phyloP scores from a whole-genome alignment of 2,113 vertebrate species.

The Gnathonemus longibarbis region DNA sequence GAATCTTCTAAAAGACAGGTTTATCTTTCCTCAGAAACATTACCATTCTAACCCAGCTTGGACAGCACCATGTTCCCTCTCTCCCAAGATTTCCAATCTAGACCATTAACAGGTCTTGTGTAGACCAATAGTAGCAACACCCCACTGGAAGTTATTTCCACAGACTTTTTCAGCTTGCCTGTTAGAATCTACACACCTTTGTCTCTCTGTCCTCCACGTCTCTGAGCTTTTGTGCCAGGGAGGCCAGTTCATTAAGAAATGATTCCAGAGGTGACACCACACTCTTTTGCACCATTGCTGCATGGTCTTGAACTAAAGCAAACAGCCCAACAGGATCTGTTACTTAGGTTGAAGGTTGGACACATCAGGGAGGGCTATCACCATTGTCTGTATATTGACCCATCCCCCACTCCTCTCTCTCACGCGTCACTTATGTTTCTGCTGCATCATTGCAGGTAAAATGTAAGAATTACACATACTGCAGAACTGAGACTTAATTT shows the following conservation, averaged over 20 bases:
- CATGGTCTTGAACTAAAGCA: constrained; percentile 48
- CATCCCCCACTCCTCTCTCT: background rate
- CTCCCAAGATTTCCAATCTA: background rate
- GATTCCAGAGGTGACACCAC: constrained; percentile 47
- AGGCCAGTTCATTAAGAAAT: constrained; percentile 42
- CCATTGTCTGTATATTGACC: background rate
- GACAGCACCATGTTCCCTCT: background rate
- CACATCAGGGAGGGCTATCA: background rate
- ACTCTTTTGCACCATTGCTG: constrained; percentile 42
- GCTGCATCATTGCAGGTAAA: background rate
- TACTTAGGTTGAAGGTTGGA: background rate
- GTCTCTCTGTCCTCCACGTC: constrained; percentile 42
- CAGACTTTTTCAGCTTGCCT: background rate
- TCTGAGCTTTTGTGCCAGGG: constrained; percentile 42
- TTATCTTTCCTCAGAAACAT: background rate
- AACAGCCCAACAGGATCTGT: background rate
- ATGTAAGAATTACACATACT: background rate
- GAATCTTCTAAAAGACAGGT: background rate
- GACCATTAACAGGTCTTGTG: background rate
- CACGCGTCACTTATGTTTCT: background rate
- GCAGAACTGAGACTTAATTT: background rate
- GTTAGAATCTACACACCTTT: constrained; percentile 46
- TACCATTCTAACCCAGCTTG: background rate
- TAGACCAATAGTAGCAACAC: background rate
- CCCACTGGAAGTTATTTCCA: background rate